These are phyloP conservation scores for Reticulitermes lucifugus DNA, from an alignment of 2,888 invertebrate genomes.

Conservation along the genomic window DNA sequence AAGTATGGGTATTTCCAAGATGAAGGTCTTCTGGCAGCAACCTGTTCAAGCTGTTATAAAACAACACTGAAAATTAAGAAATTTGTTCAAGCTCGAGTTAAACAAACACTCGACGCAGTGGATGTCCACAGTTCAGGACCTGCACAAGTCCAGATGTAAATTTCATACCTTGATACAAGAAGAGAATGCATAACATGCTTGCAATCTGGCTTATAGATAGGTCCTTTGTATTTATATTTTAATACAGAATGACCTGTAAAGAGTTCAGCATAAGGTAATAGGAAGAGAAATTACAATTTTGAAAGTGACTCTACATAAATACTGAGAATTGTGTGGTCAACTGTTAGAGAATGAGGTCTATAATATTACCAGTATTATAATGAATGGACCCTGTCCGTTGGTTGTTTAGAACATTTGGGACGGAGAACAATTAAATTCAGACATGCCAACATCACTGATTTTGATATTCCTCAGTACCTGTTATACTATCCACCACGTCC, in stretches of 20 bases:
- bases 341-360: too few species aligned
- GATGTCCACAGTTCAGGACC: too few species aligned
- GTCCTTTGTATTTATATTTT: too few species aligned
- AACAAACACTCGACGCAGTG: too few species aligned
- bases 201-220: too few species aligned
- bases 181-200: neutral
- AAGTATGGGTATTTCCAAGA: neutral
- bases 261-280: neutral
- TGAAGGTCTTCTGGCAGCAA: slow-evolving; percentile 1
- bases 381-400: neutral
- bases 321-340: neutral
- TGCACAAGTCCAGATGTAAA: neutral
- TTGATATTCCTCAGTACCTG: neutral
- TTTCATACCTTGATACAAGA: neutral
- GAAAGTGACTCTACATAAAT: neutral
- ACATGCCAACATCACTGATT: neutral
- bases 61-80: too few species aligned
- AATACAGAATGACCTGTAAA: neutral
- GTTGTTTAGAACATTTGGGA: neutral
- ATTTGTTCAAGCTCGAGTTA: too few species aligned
- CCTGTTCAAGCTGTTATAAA: too few species aligned
- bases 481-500: too few species aligned
- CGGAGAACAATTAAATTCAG: neutral
- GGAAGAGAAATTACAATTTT: neutral
- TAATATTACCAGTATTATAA: neutral